Conservation (phyloP, 2,113 vertebrate genomes). For the Fregata magnificens region DNA sequence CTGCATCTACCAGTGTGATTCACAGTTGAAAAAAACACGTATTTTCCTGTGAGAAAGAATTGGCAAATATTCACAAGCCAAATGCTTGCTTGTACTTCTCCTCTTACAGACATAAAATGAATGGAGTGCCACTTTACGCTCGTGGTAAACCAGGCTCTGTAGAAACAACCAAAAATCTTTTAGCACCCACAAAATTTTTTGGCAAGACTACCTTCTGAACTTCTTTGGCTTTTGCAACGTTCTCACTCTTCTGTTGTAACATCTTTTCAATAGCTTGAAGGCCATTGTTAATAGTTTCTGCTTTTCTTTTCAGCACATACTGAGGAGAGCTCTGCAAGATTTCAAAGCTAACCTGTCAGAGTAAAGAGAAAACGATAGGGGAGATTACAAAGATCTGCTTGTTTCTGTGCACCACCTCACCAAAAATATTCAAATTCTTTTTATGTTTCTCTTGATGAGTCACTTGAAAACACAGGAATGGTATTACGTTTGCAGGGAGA, state of each 20-base stretch:
- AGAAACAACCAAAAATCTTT: not conserved
- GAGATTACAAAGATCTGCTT: not conserved
- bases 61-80: not conserved
- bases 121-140: not conserved
- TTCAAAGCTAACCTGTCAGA: slow-evolving; percentile 77
- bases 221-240: slow-evolving; percentile 79
- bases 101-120: not conserved
- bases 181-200: not conserved
- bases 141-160: not conserved
- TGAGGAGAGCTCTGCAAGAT: slow-evolving; percentile 79
- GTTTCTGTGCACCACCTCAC: not conserved
- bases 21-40: fast-evolving
- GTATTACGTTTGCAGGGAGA: not conserved
- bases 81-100: not conserved
- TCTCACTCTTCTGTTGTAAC: slow-evolving; percentile 80
- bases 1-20: not conserved
- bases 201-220: slow-evolving; percentile 84
- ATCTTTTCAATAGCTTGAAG: slow-evolving; percentile 81
- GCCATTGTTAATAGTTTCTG: slow-evolving; percentile 80
- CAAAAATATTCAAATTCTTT: not conserved
- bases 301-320: slow-evolving; percentile 76
- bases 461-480: not conserved
- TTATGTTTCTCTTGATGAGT: not conserved
- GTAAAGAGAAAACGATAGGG: not conserved
- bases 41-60: not conserved